Evolutionary conservation across 2,113 vertebrate species (phyloP).

Genomic region (Pterophyllum scalare): DNA sequence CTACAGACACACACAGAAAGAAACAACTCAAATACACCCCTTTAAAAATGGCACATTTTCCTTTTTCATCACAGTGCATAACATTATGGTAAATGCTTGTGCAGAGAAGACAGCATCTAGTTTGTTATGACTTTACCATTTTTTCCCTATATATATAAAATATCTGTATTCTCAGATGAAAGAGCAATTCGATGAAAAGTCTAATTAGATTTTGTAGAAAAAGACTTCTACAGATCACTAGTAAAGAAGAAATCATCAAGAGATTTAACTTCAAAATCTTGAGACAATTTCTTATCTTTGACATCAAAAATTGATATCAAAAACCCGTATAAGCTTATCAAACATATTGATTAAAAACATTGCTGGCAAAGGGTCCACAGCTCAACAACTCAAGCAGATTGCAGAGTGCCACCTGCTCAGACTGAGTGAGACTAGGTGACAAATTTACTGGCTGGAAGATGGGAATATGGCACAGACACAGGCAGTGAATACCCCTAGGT

Average conservation of each 20-base stretch:
- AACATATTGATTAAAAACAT: not conserved
- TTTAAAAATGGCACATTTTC: not conserved
- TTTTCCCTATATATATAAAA: not conserved
- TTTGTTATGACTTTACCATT: not conserved
- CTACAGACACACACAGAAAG: conserved; percentile 3
- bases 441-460: conserved; percentile 81
- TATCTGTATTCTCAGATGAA: not conserved
- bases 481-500: conserved; percentile 86
- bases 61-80: not conserved
- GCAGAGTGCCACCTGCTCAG: conserved; percentile 83
- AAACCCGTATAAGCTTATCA: not conserved
- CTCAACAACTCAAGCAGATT: conserved; percentile 85
- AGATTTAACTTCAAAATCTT: not conserved
- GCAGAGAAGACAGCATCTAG: rapidly evolving
- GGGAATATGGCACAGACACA: conserved; percentile 84
- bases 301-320: not conserved
- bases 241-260: not conserved
- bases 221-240: not conserved
- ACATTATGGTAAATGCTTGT: too few relatives aligned
- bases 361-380: conserved; percentile 72
- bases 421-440: conserved; percentile 84
- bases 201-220: not conserved
- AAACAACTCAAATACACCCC: rapidly evolving
- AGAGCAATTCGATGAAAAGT: not conserved
- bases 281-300: not conserved